These are phyloP conservation scores for Laodelphax striatellus DNA, from an alignment of 1,140 invertebrate species.

Conservation along the genomic window DNA sequence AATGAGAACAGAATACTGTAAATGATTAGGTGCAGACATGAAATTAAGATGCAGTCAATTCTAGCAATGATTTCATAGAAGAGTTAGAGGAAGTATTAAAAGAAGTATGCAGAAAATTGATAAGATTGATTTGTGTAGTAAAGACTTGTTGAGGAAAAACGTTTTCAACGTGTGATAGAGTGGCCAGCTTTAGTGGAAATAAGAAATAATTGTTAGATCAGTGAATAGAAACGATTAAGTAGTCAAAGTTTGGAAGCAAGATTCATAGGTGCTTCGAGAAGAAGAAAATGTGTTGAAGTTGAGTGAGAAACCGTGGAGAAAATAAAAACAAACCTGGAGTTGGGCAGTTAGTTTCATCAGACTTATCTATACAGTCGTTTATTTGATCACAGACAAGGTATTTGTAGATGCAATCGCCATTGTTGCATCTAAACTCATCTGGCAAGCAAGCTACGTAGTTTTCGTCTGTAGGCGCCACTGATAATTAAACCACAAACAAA, in stretches of 20 bases:
- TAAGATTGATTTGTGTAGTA: too few relatives aligned
- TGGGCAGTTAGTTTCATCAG: conserved; percentile 47
- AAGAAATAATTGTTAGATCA: not conserved
- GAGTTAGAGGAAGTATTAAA: too few relatives aligned
- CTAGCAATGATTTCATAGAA: too few relatives aligned
- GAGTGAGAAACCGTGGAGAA: not conserved
- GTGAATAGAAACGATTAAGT: not conserved
- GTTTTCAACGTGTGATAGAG: not conserved
- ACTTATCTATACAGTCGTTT: conserved; percentile 55
- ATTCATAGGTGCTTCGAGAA: not conserved
- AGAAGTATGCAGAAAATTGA: too few relatives aligned
- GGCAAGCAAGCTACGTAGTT: conserved; percentile 28
- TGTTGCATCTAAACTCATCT: conserved; percentile 39
- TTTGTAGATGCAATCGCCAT: conserved; percentile 41
- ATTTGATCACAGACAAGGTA: conserved; percentile 51
- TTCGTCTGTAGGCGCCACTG: not conserved
- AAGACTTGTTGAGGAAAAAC: too few relatives aligned
- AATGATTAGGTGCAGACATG: too few relatives aligned
- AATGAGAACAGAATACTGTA: too few relatives aligned
- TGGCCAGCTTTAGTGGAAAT: not conserved
- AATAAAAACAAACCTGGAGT: conserved; percentile 7
- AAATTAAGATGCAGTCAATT: too few relatives aligned
- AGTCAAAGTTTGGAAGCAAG: not conserved
- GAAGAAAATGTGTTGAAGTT: not conserved
- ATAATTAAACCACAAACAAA: conserved; percentile 10